Percentiles rank a stretch among this genome's conserved stretches.
Conservation (phyloP, 2,113 vertebrate genomes). For the Vombatus ursinus region DNA sequence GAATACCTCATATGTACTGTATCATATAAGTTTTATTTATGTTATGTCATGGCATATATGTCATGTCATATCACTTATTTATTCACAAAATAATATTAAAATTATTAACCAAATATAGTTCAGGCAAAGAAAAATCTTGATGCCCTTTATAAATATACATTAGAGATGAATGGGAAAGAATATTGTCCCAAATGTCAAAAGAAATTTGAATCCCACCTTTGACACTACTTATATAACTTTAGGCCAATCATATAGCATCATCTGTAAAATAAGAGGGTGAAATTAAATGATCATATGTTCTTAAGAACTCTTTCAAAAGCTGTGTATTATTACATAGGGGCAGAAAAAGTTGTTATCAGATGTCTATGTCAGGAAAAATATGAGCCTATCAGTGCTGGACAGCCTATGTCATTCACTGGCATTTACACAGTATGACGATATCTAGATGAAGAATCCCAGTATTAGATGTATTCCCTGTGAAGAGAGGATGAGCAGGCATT, state of each 20-base stretch:
- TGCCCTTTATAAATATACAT: neutral
- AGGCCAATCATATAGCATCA: neutral
- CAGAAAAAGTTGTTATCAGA: neutral
- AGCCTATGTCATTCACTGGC: too few species aligned
- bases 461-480: neutral
- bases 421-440: neutral
- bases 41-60: neutral
- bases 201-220: neutral
- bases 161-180: neutral
- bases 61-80: neutral
- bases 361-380: neutral
- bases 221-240: neutral
- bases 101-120: too few species aligned
- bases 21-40: neutral
- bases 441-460: neutral
- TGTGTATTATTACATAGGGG: neutral
- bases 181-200: neutral
- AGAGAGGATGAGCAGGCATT: too few species aligned
- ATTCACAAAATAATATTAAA: neutral
- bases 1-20: neutral
- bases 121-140: neutral
- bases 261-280: neutral
- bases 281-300: neutral
- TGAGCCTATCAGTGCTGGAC: too few species aligned
- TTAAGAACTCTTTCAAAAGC: neutral